A percentile compares a stretch with the other conserved stretches of the same genome.
phyloP scores from a whole-genome alignment of 2,888 invertebrate genomes.

The Hecatera dysodea region DNA sequence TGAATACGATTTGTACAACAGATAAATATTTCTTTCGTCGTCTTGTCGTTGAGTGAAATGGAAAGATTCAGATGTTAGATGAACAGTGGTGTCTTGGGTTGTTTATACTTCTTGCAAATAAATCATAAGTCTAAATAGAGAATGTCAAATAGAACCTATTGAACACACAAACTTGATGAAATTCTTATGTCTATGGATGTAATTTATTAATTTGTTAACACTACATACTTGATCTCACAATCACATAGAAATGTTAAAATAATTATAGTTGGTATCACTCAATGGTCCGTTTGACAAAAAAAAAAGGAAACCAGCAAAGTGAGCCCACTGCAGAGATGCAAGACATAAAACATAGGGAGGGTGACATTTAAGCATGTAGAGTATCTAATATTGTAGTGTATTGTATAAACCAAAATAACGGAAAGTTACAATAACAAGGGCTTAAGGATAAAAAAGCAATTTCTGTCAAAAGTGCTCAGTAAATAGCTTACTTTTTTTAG shows the following conservation, averaged over 20 bases:
- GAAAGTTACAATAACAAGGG: background rate
- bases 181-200: background rate
- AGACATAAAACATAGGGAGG: background rate
- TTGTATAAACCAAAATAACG: slow-evolving; percentile 4
- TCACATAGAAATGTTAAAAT: slow-evolving; percentile 21
- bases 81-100: slow-evolving; percentile 44
- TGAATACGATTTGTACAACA: slow-evolving; percentile 67
- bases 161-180: background rate
- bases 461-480: background rate
- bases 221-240: background rate
- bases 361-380: background rate
- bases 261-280: background rate
- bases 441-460: background rate
- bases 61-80: slow-evolving; percentile 37
- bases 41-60: slow-evolving; percentile 43
- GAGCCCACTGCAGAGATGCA: slow-evolving; percentile 12
- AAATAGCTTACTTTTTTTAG: slow-evolving; percentile 5
- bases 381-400: background rate
- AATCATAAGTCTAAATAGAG: slow-evolving; percentile 16
- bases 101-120: slow-evolving; percentile 22
- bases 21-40: slow-evolving; percentile 49
- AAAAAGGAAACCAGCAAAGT: slow-evolving; percentile 12
- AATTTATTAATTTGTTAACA: slow-evolving; percentile 1
- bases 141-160: slow-evolving; percentile 6
- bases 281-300: slow-evolving; percentile 18